phyloP scores from a whole-genome alignment of 1,140 invertebrate genomes.

The Lepidurus arcticus region DNA sequence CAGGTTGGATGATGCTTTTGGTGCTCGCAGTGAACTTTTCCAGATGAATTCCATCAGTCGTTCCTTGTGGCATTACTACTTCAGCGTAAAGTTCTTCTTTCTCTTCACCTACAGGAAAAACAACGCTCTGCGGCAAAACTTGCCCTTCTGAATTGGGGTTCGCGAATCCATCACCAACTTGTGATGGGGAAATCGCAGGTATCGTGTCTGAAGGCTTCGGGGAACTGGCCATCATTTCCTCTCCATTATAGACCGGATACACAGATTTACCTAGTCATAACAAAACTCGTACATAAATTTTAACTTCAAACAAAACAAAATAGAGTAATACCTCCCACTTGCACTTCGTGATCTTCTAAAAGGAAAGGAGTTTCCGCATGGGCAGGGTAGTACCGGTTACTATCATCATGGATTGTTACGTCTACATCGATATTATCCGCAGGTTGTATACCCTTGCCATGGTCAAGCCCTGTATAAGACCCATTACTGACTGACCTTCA shows the following conservation, averaged over 20 bases:
- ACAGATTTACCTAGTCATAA: neutral
- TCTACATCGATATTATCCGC: neutral
- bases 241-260: conserved; percentile 3
- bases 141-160: neutral
- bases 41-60: neutral
- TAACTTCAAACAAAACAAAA: neutral
- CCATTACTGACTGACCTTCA: neutral
- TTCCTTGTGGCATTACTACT: conserved; percentile 2
- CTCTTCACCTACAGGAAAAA: neutral
- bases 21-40: conserved; percentile 8
- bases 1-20: neutral
- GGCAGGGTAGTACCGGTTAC: conserved; percentile 3
- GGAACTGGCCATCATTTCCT: neutral
- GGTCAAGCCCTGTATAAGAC: neutral
- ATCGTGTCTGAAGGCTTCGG: neutral
- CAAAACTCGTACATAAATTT: neutral
- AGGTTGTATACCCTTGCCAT: neutral
- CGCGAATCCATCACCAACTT: neutral
- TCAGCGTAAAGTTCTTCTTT: neutral
- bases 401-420: conserved; percentile 5
- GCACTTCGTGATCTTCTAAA: neutral
- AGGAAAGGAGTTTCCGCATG: neutral
- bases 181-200: neutral
- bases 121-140: neutral
- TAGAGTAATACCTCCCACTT: neutral